Evolutionary conservation across 2,888 invertebrate species (phyloP).

Genomic region (Lepidocyrtoides sp.): DNA sequence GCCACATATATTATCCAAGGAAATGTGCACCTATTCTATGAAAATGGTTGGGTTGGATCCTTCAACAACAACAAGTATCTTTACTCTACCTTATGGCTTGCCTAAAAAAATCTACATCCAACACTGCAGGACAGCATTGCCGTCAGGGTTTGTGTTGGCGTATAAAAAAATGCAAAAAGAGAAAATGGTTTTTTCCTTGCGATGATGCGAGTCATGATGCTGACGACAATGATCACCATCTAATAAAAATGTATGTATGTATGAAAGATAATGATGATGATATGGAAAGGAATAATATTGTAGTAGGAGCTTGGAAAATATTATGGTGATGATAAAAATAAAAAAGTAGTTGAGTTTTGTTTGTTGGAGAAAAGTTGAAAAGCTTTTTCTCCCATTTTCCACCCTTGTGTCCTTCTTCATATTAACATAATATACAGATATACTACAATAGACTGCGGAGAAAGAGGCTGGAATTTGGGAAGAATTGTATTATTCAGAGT

Average conservation of each 20-base stretch:
- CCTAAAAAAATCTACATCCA: not conserved
- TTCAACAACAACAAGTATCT: constrained; percentile 56
- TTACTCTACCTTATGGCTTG: not conserved
- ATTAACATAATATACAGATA: constrained; percentile 39
- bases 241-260: constrained; percentile 59
- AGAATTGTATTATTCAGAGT: not conserved
- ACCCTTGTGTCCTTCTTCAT: constrained; percentile 17
- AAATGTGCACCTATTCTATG: not conserved
- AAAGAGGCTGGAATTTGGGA: not conserved
- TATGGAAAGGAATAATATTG: not conserved
- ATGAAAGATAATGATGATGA: constrained; percentile 21
- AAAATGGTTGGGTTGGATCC: not conserved
- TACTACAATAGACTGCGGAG: not conserved
- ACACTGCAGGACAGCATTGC: not conserved
- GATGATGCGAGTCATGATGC: constrained; percentile 37
- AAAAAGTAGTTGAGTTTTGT: not conserved
- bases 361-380: constrained; percentile 36
- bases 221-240: constrained; percentile 46
- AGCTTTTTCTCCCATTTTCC: constrained; percentile 18
- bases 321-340: constrained; percentile 3
- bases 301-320: not conserved
- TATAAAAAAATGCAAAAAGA: not conserved
- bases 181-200: constrained; percentile 29
- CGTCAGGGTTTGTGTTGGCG: not conserved
- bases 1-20: not conserved